Evolutionary conservation across 2,797 vertebrate species (phyloP), one percentile per base, ranked within the genome.

Genomic region (Sebastes taczanowskii): DNA sequence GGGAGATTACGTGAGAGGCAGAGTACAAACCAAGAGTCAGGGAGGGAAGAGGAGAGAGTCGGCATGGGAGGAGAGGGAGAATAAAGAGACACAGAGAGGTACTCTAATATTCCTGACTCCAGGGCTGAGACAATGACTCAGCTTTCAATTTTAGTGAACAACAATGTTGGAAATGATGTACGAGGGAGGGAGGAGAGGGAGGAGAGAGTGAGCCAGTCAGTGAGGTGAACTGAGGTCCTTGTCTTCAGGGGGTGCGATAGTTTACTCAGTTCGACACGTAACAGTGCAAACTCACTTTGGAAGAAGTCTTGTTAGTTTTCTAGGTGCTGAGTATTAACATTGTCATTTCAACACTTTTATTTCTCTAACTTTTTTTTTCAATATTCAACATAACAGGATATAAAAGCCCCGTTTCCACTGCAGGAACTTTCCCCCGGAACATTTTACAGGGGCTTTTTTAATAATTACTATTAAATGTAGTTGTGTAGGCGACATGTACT

Each of bases 81-180:
- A 53, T 6, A 18, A 61, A 58, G 32, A 30, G 59, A 53, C 52
- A 53, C n/a, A 65, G 52, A 65, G 16, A 67, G 58, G 22, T 4
- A 1, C 64, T 75, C 52, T 71, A 30, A 75, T 35, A 35, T 59
- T 86, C 76, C 30, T 74, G 79, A 83, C 84, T 86, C 10, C 64
- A 16, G 80, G 74, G 62, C 63, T 30, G 38, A 61, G 76, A 75
- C 69, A 4, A 53, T 81, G 86, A 83, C 58, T 76, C 86, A 85
- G 84, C 80, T 34, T 38, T 74, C 35, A 81, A 4, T 74, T 72
- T 74, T 2, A 71, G 42, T 0, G 29, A 68, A 67, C 49, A 59
- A 14, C 49, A 0, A 2, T 23, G 74, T 49, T 32, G 29, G 23
- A 10, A 59, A 4, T 42, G 11, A 46, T 62, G 64, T 66, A 11